A percentile compares a stretch with the other conserved stretches of the same genome.
phyloP scores from a whole-genome alignment of 2,888 invertebrate genomes.

The Tenthredo livida region DNA sequence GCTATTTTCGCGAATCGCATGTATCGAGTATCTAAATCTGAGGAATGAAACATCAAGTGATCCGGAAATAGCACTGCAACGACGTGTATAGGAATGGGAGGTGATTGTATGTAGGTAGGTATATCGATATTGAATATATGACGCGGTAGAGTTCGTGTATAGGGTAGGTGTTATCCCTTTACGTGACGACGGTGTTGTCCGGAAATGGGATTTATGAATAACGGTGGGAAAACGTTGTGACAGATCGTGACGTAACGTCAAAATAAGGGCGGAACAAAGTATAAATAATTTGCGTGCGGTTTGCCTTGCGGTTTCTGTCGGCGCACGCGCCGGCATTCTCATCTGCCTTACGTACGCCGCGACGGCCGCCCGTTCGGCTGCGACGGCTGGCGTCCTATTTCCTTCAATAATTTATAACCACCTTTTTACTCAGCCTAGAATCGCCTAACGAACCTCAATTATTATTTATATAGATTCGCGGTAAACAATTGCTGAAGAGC shows the following conservation, averaged over 20 bases:
- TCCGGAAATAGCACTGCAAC: neutral
- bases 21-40: neutral
- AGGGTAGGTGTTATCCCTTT: neutral
- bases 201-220: constrained; percentile 21
- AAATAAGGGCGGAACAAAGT: constrained; percentile 66
- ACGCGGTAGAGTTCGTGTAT: neutral
- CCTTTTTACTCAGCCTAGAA: neutral
- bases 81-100: neutral
- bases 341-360: constrained; percentile 14
- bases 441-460: constrained; percentile 6
- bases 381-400: constrained; percentile 40
- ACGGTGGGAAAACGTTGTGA: constrained; percentile 27
- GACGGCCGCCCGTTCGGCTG: constrained; percentile 18
- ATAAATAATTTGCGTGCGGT: constrained; percentile 74
- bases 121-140: neutral
- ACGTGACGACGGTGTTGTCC: constrained; percentile 11
- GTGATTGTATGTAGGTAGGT: neutral
- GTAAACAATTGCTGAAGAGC: neutral
- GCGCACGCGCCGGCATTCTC: constrained; percentile 69
- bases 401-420: neutral
- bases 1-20: neutral
- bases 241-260: constrained; percentile 61
- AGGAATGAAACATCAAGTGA: neutral
- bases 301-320: constrained; percentile 68
- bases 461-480: neutral